Evolutionary conservation across 1,140 invertebrate genomes (phyloP), one percentile per base, ranked within the genome.

Genomic region (Drosophila burlai): DNA sequence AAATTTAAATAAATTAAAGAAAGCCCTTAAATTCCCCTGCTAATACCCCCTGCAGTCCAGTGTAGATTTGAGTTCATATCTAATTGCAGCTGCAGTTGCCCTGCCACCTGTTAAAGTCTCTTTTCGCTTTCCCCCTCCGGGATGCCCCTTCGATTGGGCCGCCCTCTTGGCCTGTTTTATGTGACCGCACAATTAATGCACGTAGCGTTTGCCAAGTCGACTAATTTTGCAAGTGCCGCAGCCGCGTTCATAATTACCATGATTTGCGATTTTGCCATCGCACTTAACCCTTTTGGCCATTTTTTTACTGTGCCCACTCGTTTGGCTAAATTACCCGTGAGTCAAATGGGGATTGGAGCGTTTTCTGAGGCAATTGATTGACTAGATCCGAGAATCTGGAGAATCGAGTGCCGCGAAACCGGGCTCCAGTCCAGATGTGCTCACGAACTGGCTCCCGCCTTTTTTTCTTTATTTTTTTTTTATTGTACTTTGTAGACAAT

Each of bases 251-350:
- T 87, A 87, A 87, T 87, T 89, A 71, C 65, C 77, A 68, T 89
- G 84, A 87, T 89, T 84, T 81, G 84, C 81, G 58, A 83, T 80
- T 71, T 85, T 81, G 72, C 80, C 73, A 74, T 72, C n/a, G 71
- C 75, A 68, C 59, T 76, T 80, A 78, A 73, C 80, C 81, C 81
- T 77, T 83, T 83, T 63, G 66, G 59, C 65, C 65, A 59, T 59
- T 55, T 55, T 55, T 54, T 31, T 15, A 16, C 26, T 50, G 26
- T 16, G 21, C 34, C 58, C 66, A 72, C 52, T 71, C 36, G 46
- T 34, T 68, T 42, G 52, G 31, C 46, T 73, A 43, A 73, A 73
- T 73, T 57, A 59, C 58, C 59, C 31, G 43, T 43, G 43, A 76
- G 72, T 54, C 61, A 67, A 67, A 54, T 65, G 60, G 66, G 29